Evolutionary conservation across 2,797 vertebrate species (phyloP).

Genomic region (Sebastes umbrosus): DNA sequence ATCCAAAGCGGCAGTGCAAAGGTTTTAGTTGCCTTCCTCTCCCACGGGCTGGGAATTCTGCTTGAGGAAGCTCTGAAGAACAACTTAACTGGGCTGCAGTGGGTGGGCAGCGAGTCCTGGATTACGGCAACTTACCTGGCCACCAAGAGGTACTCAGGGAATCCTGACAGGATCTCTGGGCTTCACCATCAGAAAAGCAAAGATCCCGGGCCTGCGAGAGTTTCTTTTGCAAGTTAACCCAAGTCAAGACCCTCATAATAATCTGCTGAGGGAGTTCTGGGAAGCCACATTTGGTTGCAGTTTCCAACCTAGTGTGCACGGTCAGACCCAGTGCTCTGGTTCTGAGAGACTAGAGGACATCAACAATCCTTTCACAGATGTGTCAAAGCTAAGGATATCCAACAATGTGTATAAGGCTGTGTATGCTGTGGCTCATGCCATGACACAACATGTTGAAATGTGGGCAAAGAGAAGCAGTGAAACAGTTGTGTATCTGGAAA

Average conservation of each 20-base stretch:
- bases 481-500: constrained; percentile 48
- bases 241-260: constrained; percentile 61
- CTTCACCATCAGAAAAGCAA: constrained; percentile 77
- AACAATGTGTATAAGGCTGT: constrained; percentile 83
- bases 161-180: constrained; percentile 79
- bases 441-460: constrained; percentile 72
- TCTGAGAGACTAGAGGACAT: constrained; percentile 74
- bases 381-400: constrained; percentile 81
- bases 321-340: constrained; percentile 70
- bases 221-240: constrained; percentile 78
- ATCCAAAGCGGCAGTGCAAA: constrained; percentile 74
- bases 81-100: constrained; percentile 80
- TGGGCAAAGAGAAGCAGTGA: constrained; percentile 18
- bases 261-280: constrained; percentile 81
- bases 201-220: constrained; percentile 74
- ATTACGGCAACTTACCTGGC: constrained; percentile 77
- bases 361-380: constrained; percentile 76
- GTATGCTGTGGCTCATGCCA: constrained; percentile 76
- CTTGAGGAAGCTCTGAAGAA: constrained; percentile 77
- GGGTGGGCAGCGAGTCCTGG: constrained; percentile 85
- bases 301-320: constrained; percentile 39
- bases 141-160: constrained; percentile 52
- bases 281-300: constrained; percentile 78
- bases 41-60: constrained; percentile 75
- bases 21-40: constrained; percentile 80